Evolutionary conservation across 2,113 vertebrate genomes (phyloP), one percentile per base, ranked within the genome.

Genomic region (Pelecanoides urinatrix): DNA sequence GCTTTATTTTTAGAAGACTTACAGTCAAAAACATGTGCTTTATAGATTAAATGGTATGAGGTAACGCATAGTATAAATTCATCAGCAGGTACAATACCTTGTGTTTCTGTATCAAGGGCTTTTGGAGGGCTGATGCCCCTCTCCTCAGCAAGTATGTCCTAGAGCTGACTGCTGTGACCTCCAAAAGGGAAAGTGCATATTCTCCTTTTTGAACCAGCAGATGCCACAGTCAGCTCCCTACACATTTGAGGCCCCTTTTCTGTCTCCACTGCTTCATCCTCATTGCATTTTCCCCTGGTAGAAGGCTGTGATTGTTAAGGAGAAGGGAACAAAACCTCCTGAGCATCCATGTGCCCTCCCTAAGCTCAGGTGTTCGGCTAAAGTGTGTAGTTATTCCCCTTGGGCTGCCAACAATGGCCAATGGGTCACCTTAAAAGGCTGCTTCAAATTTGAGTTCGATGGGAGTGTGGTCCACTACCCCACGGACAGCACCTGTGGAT

Each of bases 1-100:
- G 16, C 25, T 86, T 94, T 91, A 72, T 91, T 95, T 94, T 96
- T 34, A 70, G 72, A 61, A 56, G 49, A 52, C 26, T 72, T 72
- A 10, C 6, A 61, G 34, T 75, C 38, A 86, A 80, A 92, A 90
- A 20, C 9, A 15, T 36, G 34, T 80, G 38, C 9, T 10, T 55
- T 55, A 66, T 10, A 45, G n/a, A 44, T 85, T 45, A 71, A 86
- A 62, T 45, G 19, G 13, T 40, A 4, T 71, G 58, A 92, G 50
- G 26, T 36, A 63, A 77, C 10, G 1, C 45, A 26, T 16, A 14
- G 11, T 80, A 45, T 70, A 50, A 56, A 74, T 90, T 74, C 36
- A 82, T 23, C 20, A 23, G 16, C 52, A 73, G 70, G 36, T 83
- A 38, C 65, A 21, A 10, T 9, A 20, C 18, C 56, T 38, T 29